Evolutionary conservation across 2,888 invertebrate genomes (phyloP).

Genomic region (Selenia dentaria): DNA sequence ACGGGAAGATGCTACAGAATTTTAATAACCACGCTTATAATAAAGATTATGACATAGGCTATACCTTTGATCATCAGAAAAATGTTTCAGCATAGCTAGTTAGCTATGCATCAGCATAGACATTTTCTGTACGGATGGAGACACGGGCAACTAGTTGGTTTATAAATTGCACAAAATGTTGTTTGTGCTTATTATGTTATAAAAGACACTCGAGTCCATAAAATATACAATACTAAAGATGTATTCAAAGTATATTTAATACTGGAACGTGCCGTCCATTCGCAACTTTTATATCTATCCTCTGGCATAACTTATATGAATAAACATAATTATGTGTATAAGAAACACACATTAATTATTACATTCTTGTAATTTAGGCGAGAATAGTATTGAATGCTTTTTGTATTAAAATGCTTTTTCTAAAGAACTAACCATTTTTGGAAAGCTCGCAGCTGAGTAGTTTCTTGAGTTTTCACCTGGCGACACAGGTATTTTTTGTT

Average conservation of each 20-base stretch:
- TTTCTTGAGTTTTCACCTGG: not conserved
- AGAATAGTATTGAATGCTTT: not conserved
- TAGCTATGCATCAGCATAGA: too few relatives aligned
- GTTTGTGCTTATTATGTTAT: too few relatives aligned
- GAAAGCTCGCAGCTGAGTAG: not conserved
- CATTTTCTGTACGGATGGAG: too few relatives aligned
- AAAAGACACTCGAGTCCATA: too few relatives aligned
- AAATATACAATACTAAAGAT: too few relatives aligned
- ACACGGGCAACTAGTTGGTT: too few relatives aligned
- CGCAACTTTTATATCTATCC: slow-evolving; percentile 42
- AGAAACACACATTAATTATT: slow-evolving; percentile 44
- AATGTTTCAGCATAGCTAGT: too few relatives aligned
- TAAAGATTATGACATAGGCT: too few relatives aligned
- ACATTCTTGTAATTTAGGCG: slow-evolving; percentile 41
- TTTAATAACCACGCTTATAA: too few relatives aligned
- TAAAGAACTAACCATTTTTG: slow-evolving; percentile 5
- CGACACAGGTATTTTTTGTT: not conserved
- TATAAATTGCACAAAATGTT: too few relatives aligned
- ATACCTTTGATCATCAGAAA: too few relatives aligned
- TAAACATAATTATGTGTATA: slow-evolving; percentile 48
- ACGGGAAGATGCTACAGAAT: too few relatives aligned
- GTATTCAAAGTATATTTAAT: not conserved
- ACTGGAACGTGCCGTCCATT: slow-evolving; percentile 31
- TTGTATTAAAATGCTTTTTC: slow-evolving; percentile 26
- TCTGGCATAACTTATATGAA: slow-evolving; percentile 51